Percentiles rank a stretch among this genome's conserved stretches.
These are phyloP conservation scores for Takifugu rubripes DNA, from an alignment of 2,797 vertebrate genomes.

Conservation along the genomic window DNA sequence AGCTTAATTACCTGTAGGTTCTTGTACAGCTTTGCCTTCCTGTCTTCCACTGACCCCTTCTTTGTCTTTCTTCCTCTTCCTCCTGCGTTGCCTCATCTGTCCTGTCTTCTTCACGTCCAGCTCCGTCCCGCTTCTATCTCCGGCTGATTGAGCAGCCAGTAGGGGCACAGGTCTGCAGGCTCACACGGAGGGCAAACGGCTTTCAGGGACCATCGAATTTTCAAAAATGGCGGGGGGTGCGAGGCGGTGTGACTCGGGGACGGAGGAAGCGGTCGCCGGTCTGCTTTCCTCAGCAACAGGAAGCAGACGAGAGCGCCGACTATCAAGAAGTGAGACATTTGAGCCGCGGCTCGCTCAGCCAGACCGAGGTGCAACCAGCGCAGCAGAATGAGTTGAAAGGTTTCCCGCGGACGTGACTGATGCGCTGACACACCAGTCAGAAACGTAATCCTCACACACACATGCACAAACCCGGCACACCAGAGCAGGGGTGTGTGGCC, in stretches of 20 bases:
- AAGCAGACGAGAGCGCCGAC: conserved; percentile 28
- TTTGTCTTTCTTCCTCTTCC: conserved; percentile 20
- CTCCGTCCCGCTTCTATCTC: conserved; percentile 42
- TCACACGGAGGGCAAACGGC: conserved; percentile 7
- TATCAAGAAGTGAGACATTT: conserved; percentile 32
- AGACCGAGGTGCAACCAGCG: conserved; percentile 19
- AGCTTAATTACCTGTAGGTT: too few species aligned
- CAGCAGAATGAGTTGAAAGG: conserved; percentile 33
- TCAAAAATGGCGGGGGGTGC: background rate
- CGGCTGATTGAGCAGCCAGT: conserved; percentile 33
- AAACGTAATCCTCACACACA: conserved; percentile 16
- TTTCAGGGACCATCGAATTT: conserved; percentile 19
- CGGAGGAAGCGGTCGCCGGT: conserved; percentile 14
- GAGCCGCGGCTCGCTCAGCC: conserved; percentile 21
- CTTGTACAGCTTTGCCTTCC: background rate
- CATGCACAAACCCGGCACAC: background rate
- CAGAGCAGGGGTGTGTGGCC: conserved; percentile 44
- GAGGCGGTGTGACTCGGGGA: conserved; percentile 3
- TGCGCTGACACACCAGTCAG: conserved; percentile 34
- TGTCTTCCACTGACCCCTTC: background rate
- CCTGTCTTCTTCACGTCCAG: conserved; percentile 26
- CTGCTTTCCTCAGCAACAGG: conserved; percentile 23
- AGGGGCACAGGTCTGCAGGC: conserved; percentile 19
- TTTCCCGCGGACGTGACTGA: conserved; percentile 32
- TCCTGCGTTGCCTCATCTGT: background rate